Percentiles rank a stretch among this genome's conserved stretches.
Evolutionary conservation across 2,888 invertebrate species (phyloP).

Genomic region (Entomobrya multifasciata): DNA sequence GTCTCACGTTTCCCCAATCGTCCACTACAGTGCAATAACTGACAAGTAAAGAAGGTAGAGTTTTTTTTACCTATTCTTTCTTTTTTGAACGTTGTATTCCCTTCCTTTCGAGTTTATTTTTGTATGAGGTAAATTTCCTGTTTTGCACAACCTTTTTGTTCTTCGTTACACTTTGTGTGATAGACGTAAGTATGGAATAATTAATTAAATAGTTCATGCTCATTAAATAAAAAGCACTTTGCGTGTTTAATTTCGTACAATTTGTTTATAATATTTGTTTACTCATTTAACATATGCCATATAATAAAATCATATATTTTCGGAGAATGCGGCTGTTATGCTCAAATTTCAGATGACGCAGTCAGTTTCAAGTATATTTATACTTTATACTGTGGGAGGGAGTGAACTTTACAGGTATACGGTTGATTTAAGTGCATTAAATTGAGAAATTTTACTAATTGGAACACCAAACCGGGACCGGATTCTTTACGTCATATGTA

Average conservation of each 20-base stretch:
- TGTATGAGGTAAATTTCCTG: not conserved
- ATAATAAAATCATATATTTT: too few relatives aligned
- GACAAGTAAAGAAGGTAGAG: not conserved
- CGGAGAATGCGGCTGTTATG: too few relatives aligned
- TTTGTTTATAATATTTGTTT: too few relatives aligned
- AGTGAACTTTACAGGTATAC: too few relatives aligned
- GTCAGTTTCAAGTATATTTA: too few relatives aligned
- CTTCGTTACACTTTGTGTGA: not conserved
- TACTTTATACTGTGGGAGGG: too few relatives aligned
- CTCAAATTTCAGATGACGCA: too few relatives aligned
- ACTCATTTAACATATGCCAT: too few relatives aligned
- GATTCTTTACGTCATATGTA: too few relatives aligned
- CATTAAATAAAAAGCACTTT: constrained; percentile 59
- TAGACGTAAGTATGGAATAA: not conserved
- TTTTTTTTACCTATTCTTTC: not conserved
- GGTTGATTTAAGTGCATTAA: too few relatives aligned
- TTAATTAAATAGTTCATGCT: constrained; percentile 50
- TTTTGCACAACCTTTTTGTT: not conserved
- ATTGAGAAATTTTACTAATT: too few relatives aligned
- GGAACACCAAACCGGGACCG: too few relatives aligned
- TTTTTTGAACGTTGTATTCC: not conserved
- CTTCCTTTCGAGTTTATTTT: not conserved
- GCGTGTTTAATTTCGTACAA: constrained; percentile 54
- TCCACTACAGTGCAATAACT: not conserved
- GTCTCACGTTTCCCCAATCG: constrained; percentile 1